Evolutionary conservation across 1,140 invertebrate genomes (phyloP).

Genomic region (Cydia pomonella): DNA sequence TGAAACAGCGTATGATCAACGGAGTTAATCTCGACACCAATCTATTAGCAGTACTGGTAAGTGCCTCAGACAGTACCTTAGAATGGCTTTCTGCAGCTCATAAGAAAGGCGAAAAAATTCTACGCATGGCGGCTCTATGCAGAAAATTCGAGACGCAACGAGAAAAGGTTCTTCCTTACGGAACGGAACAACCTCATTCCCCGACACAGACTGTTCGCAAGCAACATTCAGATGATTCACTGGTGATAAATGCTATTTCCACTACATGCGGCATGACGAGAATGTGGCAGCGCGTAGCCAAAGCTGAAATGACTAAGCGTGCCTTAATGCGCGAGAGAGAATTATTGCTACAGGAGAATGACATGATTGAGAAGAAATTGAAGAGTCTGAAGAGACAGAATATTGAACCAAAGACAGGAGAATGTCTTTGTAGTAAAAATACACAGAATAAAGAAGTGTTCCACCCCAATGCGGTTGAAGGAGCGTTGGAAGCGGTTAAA

Average conservation of each 20-base stretch:
- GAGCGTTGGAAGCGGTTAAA: slow-evolving; percentile 42
- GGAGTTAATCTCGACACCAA: slow-evolving; percentile 56
- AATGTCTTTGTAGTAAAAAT: slow-evolving; percentile 49
- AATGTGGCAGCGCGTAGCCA: slow-evolving; percentile 68
- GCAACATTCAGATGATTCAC: slow-evolving; percentile 59
- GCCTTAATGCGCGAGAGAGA: slow-evolving; percentile 65
- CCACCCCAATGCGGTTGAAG: background rate
- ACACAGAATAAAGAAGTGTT: slow-evolving; percentile 2
- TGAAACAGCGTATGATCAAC: slow-evolving; percentile 60
- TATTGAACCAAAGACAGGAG: slow-evolving; percentile 44
- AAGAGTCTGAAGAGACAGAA: slow-evolving; percentile 51
- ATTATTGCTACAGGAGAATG: slow-evolving; percentile 64
- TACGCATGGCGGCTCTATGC: slow-evolving; percentile 79
- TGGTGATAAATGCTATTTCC: slow-evolving; percentile 59
- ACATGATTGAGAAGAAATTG: slow-evolving; percentile 51
- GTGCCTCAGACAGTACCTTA: slow-evolving; percentile 53
- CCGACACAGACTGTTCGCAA: slow-evolving; percentile 54
- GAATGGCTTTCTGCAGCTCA: slow-evolving; percentile 61
- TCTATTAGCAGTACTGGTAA: slow-evolving; percentile 59
- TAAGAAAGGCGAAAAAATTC: slow-evolving; percentile 79
- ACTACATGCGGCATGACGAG: slow-evolving; percentile 62
- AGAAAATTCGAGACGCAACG: slow-evolving; percentile 81
- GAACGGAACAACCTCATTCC: slow-evolving; percentile 73
- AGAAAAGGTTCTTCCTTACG: slow-evolving; percentile 81
- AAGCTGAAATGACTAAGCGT: slow-evolving; percentile 61